A percentile compares a stretch with the other conserved stretches of the same genome.
Evolutionary conservation across 2,113 vertebrate genomes (phyloP).

Genomic region (Antigone vipio): DNA sequence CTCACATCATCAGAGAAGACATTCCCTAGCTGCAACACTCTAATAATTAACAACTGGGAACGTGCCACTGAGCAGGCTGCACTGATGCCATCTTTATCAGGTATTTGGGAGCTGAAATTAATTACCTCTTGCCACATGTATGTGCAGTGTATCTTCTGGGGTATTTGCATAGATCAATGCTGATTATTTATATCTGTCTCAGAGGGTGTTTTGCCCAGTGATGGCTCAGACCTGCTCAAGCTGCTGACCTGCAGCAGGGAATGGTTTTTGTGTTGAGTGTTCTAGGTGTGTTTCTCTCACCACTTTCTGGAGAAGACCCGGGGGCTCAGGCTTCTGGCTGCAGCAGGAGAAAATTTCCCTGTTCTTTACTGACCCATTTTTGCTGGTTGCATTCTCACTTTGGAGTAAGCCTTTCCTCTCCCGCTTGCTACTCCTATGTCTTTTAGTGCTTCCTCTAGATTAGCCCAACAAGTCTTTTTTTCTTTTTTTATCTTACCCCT

Average conservation of each 20-base stretch:
- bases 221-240: not conserved
- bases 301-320: not conserved
- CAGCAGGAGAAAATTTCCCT: not conserved
- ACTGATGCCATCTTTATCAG: not conserved
- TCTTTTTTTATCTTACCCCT: not conserved
- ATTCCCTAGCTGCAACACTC: not conserved
- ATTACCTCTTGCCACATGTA: not conserved
- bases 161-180: not conserved
- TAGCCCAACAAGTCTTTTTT: not conserved
- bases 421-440: not conserved
- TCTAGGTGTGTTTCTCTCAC: not conserved
- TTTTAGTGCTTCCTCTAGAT: not conserved
- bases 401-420: not conserved
- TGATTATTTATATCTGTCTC: not conserved
- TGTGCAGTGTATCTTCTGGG: not conserved
- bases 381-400: not conserved
- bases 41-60: not conserved
- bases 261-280: not conserved
- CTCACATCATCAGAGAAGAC: fast-evolving
- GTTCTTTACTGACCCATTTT: not conserved
- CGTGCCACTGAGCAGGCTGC: fast-evolving
- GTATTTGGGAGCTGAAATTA: not conserved
- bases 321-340: not conserved
- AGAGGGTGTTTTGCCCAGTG: not conserved
- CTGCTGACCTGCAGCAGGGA: not conserved